Percentiles rank a stretch among this genome's conserved stretches.
phyloP scores from a whole-genome alignment of 2,888 invertebrate species.

The Drosophila maculinotata region DNA sequence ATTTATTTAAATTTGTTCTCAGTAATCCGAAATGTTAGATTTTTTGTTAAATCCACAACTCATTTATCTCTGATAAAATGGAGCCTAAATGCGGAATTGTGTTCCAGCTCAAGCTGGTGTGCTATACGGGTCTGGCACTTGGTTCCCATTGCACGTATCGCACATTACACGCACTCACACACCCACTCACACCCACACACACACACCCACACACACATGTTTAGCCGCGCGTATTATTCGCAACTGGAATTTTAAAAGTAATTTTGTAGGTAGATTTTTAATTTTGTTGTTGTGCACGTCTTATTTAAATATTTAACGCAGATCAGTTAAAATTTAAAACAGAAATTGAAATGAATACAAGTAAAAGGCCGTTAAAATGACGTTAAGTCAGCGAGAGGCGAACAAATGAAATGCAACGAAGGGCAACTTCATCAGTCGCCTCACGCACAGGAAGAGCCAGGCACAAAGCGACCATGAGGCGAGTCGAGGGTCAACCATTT shows the following conservation, averaged over 20 bases:
- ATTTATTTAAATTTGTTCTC: neutral
- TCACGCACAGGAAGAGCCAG: constrained; percentile 25
- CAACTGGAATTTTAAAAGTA: constrained; percentile 58
- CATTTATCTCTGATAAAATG: constrained; percentile 25
- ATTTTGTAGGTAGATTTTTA: constrained; percentile 31
- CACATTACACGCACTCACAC: constrained; percentile 52
- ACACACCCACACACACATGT: constrained; percentile 21
- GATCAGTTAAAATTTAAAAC: constrained; percentile 14
- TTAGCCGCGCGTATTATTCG: constrained; percentile 51
- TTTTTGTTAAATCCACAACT: neutral
- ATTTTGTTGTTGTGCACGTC: constrained; percentile 11
- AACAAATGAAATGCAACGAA: constrained; percentile 60
- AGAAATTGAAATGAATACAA: constrained; percentile 15
- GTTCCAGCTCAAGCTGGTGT: neutral
- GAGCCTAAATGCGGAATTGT: constrained; percentile 28
- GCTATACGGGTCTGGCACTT: constrained; percentile 21
- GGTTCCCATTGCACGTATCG: constrained; percentile 48
- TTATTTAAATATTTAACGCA: constrained; percentile 45
- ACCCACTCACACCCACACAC: neutral
- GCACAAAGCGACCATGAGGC: constrained; percentile 1
- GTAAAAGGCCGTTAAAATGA: constrained; percentile 46
- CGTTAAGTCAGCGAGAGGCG: no score
- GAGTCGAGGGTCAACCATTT: constrained; percentile 51
- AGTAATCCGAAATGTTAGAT: neutral
- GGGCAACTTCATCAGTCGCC: constrained; percentile 48